Conservation (phyloP, 1,140 invertebrate genomes). For the Matsumurasca onukii region DNA sequence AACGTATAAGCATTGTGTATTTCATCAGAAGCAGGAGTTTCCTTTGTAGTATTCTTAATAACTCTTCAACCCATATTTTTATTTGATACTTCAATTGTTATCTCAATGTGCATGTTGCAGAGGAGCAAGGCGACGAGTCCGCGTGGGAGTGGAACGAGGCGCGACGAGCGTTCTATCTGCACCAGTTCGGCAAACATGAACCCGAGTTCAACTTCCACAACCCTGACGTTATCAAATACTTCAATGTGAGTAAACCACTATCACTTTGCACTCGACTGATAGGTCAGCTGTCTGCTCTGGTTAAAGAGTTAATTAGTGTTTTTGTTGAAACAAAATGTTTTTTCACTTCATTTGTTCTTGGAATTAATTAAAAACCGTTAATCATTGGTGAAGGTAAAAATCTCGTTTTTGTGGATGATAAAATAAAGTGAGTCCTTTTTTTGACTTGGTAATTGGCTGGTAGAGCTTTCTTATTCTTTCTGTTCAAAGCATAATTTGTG, state of each 20-base stretch:
- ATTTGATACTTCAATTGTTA: too few species aligned
- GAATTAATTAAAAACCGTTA: neutral
- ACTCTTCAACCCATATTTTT: too few species aligned
- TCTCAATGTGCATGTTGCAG: slow-evolving; percentile 47
- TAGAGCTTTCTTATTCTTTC: too few species aligned
- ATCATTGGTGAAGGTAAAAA: too few species aligned
- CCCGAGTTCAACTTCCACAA: slow-evolving; percentile 76
- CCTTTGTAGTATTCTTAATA: too few species aligned
- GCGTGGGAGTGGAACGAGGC: slow-evolving; percentile 70
- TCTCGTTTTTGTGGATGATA: too few species aligned
- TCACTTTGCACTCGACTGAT: slow-evolving; percentile 36
- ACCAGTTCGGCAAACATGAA: slow-evolving; percentile 68
- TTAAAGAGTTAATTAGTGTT: slow-evolving; percentile 47
- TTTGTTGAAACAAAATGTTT: neutral
- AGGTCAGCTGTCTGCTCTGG: too few species aligned
- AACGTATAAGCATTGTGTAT: too few species aligned
- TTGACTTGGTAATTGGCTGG: too few species aligned
- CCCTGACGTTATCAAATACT: slow-evolving; percentile 58
- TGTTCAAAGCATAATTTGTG: too few species aligned
- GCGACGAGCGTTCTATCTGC: slow-evolving; percentile 71
- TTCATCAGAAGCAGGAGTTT: too few species aligned
- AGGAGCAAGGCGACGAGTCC: slow-evolving; percentile 61
- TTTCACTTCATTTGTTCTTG: slow-evolving; percentile 37
- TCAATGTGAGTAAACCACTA: slow-evolving; percentile 52
- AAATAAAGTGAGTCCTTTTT: too few species aligned